Base-by-base conservation (phyloP, 2,797 vertebrate genomes). In the Falco biarmicus region DNA sequence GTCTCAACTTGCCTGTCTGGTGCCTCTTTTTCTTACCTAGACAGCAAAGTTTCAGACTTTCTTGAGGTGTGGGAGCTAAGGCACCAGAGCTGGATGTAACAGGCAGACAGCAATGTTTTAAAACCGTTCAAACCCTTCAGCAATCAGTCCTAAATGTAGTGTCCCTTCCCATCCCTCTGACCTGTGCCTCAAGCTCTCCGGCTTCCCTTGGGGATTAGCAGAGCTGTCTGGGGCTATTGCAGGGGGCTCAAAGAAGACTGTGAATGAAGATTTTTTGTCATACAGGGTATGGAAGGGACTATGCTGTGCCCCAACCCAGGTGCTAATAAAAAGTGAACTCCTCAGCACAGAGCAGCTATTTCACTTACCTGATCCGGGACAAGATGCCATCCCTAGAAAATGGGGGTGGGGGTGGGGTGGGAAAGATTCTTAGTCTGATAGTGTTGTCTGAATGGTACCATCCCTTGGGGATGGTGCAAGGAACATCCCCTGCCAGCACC, bases 361-460 rank as follows among this genome's bases (percentile, higher is more conserved):
- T 59, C 29, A 96, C 94, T 95, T 45, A 96, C 96, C 95, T 84
- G 66, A 93, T 90, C 13, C 1, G 37, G 47, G 86, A 93, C 41
- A 89, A 60, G 90, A 95, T 2, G 48, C 0, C 81, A 74, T 96
- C 85, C 93, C 96, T 96, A 45, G 14, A 85, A 69, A 90, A 75
- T n/a, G n/a, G n/a, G n/a, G n/a, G n/a, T n/a, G n/a, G n/a, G n/a
- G n/a, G n/a, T n/a, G 7, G 5, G 6, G 3, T 74, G 51, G 77
- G 51, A 24, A 79, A 26, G 14, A 68, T 66, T 37, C 7, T 95
- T 90, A 76, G 8, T 65, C 70, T 45, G 37, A 61, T 7, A 34
- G 29, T 24, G 29, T 43, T 89, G 29, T 59, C 70, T 77, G 37
- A 73, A 89, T 37, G 53, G 47, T 57, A 78, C 50, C 61, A 51